These are phyloP conservation scores for Sorex araneus DNA, from an alignment of 2,113 vertebrate genomes.

Conservation along the genomic window DNA sequence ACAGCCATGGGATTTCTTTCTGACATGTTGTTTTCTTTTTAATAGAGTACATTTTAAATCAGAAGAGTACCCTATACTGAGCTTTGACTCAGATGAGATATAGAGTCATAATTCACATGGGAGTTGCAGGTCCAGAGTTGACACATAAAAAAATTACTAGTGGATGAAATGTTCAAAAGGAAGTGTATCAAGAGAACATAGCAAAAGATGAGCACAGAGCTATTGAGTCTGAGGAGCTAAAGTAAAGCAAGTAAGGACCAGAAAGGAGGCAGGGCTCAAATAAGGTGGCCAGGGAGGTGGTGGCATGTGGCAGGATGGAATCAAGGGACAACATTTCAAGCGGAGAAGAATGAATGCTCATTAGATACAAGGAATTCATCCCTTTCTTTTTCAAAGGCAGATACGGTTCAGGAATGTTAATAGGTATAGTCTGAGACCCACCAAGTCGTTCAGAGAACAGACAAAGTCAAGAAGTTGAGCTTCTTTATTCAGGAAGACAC, in stretches of 20 bases:
- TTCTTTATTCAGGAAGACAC: neutral
- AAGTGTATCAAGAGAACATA: neutral
- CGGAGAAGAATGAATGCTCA: neutral
- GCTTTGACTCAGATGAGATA: neutral
- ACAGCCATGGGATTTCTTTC: neutral
- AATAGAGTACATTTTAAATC: neutral
- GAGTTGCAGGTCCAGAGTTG: neutral
- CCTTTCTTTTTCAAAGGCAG: neutral
- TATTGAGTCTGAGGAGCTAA: neutral
- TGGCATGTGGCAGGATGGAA: rapidly evolving
- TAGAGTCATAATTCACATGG: neutral
- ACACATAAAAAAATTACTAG: neutral
- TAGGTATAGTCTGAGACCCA: neutral
- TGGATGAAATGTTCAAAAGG: neutral
- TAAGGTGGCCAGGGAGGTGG: neutral
- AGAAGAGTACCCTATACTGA: neutral
- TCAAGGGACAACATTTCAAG: neutral
- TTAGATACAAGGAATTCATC: neutral
- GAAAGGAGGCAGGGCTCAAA: neutral
- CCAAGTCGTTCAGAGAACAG: slow-evolving; percentile 13
- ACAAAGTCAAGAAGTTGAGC: neutral
- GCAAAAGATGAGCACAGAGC: neutral
- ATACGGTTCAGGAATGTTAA: neutral
- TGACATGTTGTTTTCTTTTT: neutral
- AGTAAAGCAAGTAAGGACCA: neutral